Base-by-base conservation (phyloP, 2,888 invertebrate species). In the Camponotus fellah region DNA sequence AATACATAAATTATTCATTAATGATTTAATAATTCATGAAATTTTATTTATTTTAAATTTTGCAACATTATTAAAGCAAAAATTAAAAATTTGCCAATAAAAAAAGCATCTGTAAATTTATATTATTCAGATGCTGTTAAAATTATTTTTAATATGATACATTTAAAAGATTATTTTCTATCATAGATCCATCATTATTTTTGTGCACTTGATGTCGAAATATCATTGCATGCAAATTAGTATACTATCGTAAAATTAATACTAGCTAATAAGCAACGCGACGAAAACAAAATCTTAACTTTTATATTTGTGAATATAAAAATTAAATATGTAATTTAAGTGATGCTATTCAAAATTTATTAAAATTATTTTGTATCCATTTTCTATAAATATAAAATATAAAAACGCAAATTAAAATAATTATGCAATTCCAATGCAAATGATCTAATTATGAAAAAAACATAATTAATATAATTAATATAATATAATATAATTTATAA, bases 221-320 rank as follows among this genome's bases (percentile, higher is more conserved):
- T 8, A 8, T 6, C n/a, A 53, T 6, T 0, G 2, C 8, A 17
- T 26, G 26, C 26, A 26, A 26, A 26, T 26, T 26, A 26, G 26
- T 26, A 26, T 26, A 26, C 26, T 26, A 26, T 0, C 26, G 26
- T 26, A 26, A 26, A 26, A 26, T 26, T 26, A 26, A 26, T 26
- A 26, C 95, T 98, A 58, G 95, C 74, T 93, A 2, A 92, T 91
- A 0, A 77, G 60, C 8, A 68, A 77, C 3, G 49, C 34, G 3
- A 76, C 17, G 21, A 17, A 65, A 34, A 9, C 4, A n/a, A 46
- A 46, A 49, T 2, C 2, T 10, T 49, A 21, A 10, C 3, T 32
- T 21, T 75, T 49, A 43, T 21, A 32, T 46, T 65, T 65, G 49
- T 65, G 14, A 32, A 65, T 4, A 34, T 21, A 17, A 43, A 49